A percentile compares a stretch with the other conserved stretches of the same genome.
Evolutionary conservation across 1,140 invertebrate genomes (phyloP).

Genomic region (Lepidurus apus): DNA sequence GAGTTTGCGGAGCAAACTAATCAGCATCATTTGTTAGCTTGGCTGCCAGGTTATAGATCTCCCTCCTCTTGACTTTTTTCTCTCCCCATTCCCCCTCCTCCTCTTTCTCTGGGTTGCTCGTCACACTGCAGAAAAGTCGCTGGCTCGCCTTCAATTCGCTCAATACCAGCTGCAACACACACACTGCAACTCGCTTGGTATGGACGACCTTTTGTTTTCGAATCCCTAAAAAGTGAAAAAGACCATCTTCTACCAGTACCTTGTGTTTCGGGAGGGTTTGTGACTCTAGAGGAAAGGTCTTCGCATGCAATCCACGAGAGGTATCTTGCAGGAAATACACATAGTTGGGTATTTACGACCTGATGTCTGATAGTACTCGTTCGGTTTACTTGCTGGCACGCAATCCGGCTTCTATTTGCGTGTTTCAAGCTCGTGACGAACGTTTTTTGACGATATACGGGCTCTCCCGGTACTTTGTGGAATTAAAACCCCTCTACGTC

Average conservation of each 20-base stretch:
- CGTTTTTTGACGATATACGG: background rate
- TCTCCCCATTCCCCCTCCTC: background rate
- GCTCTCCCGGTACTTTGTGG: background rate
- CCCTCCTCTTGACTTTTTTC: conserved; percentile 23
- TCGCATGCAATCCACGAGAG: background rate
- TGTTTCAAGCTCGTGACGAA: conserved; percentile 1
- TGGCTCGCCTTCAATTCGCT: conserved; percentile 26
- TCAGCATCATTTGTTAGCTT: conserved; percentile 14
- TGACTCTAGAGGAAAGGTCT: background rate
- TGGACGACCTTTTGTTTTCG: background rate
- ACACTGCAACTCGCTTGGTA: background rate
- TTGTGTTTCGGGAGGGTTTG: background rate
- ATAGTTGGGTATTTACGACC: conserved; percentile 13
- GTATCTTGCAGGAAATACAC: background rate
- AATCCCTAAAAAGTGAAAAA: background rate
- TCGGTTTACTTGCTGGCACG: background rate
- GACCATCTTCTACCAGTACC: background rate
- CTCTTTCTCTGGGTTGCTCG: background rate
- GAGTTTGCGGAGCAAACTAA: background rate
- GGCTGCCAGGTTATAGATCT: conserved; percentile 35
- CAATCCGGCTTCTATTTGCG: background rate
- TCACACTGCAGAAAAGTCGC: conserved; percentile 10
- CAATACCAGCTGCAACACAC: conserved; percentile 27
- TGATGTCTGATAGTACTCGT: background rate
- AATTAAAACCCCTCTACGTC: background rate